These are phyloP conservation scores for Rapana venosa DNA, from an alignment of 2,888 invertebrate genomes.

Conservation along the genomic window DNA sequence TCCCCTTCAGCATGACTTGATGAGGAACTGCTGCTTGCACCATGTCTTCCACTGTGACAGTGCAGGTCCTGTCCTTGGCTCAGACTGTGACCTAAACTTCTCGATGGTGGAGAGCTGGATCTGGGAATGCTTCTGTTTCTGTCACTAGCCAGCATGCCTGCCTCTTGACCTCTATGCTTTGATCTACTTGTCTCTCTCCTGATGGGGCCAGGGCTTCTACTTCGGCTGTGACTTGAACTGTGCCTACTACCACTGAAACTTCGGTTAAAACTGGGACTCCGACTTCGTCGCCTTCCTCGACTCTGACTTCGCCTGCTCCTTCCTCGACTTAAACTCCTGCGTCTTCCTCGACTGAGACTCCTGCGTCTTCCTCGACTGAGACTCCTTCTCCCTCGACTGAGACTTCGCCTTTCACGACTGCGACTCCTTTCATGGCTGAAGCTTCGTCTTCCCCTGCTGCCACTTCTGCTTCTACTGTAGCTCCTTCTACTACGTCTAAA, in stretches of 20 bases:
- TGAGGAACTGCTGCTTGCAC: conserved; percentile 32
- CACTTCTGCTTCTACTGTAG: conserved; percentile 3
- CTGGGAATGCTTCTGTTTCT: not conserved
- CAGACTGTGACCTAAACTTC: not conserved
- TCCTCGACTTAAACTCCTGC: conserved; percentile 40
- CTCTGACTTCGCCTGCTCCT: conserved; percentile 16
- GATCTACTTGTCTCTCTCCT: conserved; percentile 15
- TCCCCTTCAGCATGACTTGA: conserved; percentile 22
- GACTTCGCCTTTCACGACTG: conserved; percentile 3
- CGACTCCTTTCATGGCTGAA: not conserved
- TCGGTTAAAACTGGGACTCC: conserved; percentile 22
- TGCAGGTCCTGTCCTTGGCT: not conserved
- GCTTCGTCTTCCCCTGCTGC: conserved; percentile 25
- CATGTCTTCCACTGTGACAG: conserved; percentile 21
- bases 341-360: conserved; percentile 42
- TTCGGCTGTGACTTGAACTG: not conserved
- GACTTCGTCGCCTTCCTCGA: conserved; percentile 17
- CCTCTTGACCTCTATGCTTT: not conserved
- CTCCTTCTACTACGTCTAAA: conserved; percentile 4
- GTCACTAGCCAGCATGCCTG: not conserved
- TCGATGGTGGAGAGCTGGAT: not conserved
- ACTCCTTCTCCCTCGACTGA: conserved; percentile 41
- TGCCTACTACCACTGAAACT: conserved; percentile 30
- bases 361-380: conserved; percentile 33
- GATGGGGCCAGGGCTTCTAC: conserved; percentile 15